Conservation (phyloP, 64 coral and sea anemone species). For the Acropora yongei region DNA sequence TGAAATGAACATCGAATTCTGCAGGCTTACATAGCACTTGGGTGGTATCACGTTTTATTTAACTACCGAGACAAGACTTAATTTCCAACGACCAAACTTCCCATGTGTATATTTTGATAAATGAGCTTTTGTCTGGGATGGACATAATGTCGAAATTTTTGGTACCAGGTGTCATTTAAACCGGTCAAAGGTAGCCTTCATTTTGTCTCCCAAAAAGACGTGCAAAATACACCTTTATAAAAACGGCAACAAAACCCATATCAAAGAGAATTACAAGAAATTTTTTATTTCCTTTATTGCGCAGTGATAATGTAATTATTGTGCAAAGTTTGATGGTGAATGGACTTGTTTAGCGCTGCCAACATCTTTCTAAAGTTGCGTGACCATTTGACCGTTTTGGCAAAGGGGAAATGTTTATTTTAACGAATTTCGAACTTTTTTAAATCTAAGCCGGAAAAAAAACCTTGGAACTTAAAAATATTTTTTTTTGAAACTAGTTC, state of each 20-base stretch:
- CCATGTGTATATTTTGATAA: not conserved
- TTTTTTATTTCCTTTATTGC: not conserved
- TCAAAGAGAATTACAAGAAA: not conserved
- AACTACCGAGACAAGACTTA: not conserved
- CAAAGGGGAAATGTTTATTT: not conserved
- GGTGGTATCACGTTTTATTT: not conserved
- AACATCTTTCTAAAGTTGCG: not conserved
- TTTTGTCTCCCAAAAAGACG: constrained; percentile 25
- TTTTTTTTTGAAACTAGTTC: not conserved
- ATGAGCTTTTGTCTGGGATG: not conserved
- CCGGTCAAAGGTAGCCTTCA: constrained; percentile 30
- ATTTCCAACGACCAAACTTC: not conserved
- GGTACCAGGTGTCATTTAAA: constrained; percentile 32
- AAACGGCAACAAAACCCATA: not conserved
- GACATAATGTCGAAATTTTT: not conserved
- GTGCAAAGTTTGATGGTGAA: not conserved
- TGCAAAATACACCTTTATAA: not conserved
- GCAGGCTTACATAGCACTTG: not conserved
- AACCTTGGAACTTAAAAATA: not conserved
- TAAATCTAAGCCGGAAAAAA: not conserved
- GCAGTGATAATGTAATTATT: not conserved
- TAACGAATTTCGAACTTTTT: not conserved
- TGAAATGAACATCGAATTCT: not conserved
- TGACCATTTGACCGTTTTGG: not conserved
- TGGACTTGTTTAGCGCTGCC: not conserved